Base-by-base conservation (phyloP, 2,888 invertebrate genomes). In the Masnerella sp. region DNA sequence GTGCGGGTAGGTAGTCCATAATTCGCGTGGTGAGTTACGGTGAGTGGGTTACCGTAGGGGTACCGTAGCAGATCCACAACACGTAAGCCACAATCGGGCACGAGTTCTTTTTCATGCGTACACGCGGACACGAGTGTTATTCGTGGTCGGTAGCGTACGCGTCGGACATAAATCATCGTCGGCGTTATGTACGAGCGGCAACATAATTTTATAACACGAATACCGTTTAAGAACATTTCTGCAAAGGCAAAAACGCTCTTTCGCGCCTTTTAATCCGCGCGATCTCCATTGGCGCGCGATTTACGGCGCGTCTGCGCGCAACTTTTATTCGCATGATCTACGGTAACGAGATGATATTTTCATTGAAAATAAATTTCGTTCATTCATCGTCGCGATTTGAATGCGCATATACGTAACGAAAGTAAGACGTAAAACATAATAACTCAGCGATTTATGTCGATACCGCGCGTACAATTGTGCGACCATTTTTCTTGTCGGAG, bases 11-110 rank as follows among this genome's bases (percentile, higher is more conserved):
- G 28, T 45, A 69, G 76, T 79, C 78, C 76, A 80, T 79, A 81
- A 80, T 80, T 81, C 79, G 76, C 74, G 56, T 12, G 11, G 62
- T 81, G 79, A 82, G 67, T 82, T 81, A 81, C 78, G 79, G 78
- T 30, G 65, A 45, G 38, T 52, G 65, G 75, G 69, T 72, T 42
- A 51, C 18, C 56, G 71, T 45, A 74, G 72, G 74, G 71, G 71
- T 51, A 77, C 74, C 75, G 45, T 72, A 75, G 52, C 77, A 74
- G 74, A 79, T 80, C 75, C 75, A 76, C 77, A 74, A 75, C 79
- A 76, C 73, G 77, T 64, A 59, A 58, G 47, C 56, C 67, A 65
- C 72, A 71, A 77, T 76, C 77, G 65, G 51, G 58, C 75, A 4
- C 49, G 34, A 67, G 47, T 61, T 47, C 72, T 61, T 74, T 54